phyloP scores from a whole-genome alignment of 1,140 invertebrate species.

The Halesus radiatus region DNA sequence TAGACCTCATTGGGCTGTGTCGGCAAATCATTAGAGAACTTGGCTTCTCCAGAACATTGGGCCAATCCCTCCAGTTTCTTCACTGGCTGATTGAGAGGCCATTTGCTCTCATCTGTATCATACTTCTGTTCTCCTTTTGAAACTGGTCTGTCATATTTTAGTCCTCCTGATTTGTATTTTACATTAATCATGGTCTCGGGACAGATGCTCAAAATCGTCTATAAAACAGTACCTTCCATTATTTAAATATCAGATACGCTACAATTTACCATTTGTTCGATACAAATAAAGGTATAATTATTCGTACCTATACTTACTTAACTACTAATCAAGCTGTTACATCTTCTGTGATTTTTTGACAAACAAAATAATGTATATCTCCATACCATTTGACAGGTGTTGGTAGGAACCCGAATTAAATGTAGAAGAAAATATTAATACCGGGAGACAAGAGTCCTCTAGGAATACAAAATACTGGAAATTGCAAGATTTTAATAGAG shows the following conservation, averaged over 20 bases:
- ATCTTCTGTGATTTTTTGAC: no score
- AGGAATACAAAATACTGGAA: no score
- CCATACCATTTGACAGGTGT: no score
- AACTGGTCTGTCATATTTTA: conserved; percentile 70
- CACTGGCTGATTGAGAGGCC: conserved; percentile 82
- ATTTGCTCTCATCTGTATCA: conserved; percentile 76
- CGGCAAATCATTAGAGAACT: conserved; percentile 76
- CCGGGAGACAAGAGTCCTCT: no score
- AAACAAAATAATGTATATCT: no score
- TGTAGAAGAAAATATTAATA: no score
- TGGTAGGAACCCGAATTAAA: no score
- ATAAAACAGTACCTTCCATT: background rate
- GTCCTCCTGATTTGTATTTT: conserved; percentile 68
- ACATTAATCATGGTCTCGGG: background rate
- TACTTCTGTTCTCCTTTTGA: conserved; percentile 79
- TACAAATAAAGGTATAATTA: no score
- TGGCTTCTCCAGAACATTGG: conserved; percentile 74
- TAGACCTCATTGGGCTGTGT: conserved; percentile 72
- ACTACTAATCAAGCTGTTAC: no score
- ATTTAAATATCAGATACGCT: conserved; percentile 1
- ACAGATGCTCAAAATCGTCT: background rate
- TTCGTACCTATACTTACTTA: no score
- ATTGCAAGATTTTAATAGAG: no score
- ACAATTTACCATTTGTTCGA: no score
- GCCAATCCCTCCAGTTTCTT: conserved; percentile 78